Percentiles rank a stretch among this genome's conserved stretches.
phyloP scores from a whole-genome alignment of 2,888 invertebrate species.

The Heliconius sara region DNA sequence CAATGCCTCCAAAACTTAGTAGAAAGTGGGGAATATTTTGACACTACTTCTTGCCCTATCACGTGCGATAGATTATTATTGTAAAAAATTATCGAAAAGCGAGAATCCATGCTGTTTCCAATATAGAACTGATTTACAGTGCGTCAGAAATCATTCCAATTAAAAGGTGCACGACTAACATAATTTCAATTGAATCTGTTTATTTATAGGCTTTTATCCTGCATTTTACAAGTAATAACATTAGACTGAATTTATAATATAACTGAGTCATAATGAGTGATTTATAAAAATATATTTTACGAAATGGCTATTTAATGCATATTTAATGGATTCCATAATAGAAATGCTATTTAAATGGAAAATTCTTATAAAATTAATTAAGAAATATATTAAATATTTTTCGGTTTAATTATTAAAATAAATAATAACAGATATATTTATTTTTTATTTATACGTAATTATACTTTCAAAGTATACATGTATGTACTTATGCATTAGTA shows the following conservation, averaged over 20 bases:
- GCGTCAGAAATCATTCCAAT: not conserved
- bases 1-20: no score
- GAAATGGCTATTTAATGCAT: not conserved
- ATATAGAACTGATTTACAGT: slow-evolving; percentile 10
- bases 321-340: slow-evolving; percentile 2
- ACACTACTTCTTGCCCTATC: no score
- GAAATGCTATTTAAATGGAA: not conserved
- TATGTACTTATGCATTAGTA: slow-evolving; percentile 42
- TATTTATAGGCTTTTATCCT: slow-evolving; percentile 1
- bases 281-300: not conserved
- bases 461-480: not conserved
- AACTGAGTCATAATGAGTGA: not conserved
- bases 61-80: no score
- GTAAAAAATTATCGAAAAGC: no score
- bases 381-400: not conserved
- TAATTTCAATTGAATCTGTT: slow-evolving; percentile 4
- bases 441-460: not conserved
- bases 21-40: no score
- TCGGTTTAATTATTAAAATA: not conserved
- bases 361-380: not conserved
- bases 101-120: not conserved
- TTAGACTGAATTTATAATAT: not conserved
- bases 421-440: not conserved
- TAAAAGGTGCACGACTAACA: slow-evolving; percentile 8
- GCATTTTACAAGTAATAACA: not conserved